A percentile compares a stretch with the other conserved stretches of the same genome.
These are phyloP conservation scores for Spodoptera picta DNA, from an alignment of 2,888 invertebrate genomes.

Conservation along the genomic window DNA sequence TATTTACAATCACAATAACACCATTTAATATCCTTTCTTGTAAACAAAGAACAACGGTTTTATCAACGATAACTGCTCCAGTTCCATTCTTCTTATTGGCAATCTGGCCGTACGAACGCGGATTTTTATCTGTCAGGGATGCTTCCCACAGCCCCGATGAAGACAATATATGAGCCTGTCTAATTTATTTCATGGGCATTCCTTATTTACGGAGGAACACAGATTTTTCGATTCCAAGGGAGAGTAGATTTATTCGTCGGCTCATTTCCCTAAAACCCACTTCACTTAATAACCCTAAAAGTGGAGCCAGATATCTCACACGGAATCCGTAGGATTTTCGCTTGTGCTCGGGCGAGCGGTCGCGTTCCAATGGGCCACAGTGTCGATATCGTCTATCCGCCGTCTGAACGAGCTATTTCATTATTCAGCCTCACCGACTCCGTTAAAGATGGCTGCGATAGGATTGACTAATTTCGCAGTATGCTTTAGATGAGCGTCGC, in stretches of 20 bases:
- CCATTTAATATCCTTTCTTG: constrained; percentile 57
- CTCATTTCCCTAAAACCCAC: constrained; percentile 87
- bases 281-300: constrained; percentile 86
- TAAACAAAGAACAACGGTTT: constrained; percentile 69
- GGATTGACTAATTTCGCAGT: constrained; percentile 86
- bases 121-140: constrained; percentile 70
- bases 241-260: constrained; percentile 78
- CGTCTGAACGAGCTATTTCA: constrained; percentile 84
- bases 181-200: constrained; percentile 80
- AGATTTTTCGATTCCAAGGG: constrained; percentile 74
- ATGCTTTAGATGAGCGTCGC: constrained; percentile 74
- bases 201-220: constrained; percentile 79
- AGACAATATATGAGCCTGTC: constrained; percentile 79
- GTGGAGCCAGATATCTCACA: constrained; percentile 83
- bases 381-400: constrained; percentile 77
- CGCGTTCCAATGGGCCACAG: constrained; percentile 71
- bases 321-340: constrained; percentile 84
- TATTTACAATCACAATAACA: constrained; percentile 50
- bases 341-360: constrained; percentile 69
- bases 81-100: constrained; percentile 80
- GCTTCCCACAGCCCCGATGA: constrained; percentile 70
- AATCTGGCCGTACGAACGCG: constrained; percentile 72
- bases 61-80: constrained; percentile 70
- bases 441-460: constrained; percentile 80
- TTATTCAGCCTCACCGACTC: constrained; percentile 82